These are phyloP conservation scores for Calcarius ornatus DNA, from an alignment of 2,113 vertebrate genomes.

Conservation along the genomic window DNA sequence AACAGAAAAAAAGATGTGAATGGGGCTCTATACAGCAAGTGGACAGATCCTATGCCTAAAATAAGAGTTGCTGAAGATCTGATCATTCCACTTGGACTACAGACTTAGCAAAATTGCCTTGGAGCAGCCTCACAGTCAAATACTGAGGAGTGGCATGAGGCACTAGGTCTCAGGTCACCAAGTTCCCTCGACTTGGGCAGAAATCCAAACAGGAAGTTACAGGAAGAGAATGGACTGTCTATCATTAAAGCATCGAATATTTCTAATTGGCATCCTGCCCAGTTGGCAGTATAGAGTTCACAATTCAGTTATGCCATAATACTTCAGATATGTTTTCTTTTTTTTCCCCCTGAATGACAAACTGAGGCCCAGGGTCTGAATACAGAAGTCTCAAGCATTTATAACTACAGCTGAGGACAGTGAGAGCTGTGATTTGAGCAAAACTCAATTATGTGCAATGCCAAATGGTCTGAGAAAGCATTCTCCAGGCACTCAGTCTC, in stretches of 20 bases:
- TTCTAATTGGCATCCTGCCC: constrained; percentile 24
- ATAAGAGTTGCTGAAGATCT: neutral
- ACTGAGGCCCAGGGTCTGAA: neutral
- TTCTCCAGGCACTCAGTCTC: neutral
- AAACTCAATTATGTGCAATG: neutral
- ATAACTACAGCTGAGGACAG: neutral
- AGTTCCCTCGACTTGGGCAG: constrained; percentile 3
- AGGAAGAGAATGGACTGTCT: constrained; percentile 22
- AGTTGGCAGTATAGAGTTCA: neutral
- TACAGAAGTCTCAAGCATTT: neutral
- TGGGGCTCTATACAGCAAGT: neutral
- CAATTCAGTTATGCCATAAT: neutral
- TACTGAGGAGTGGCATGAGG: neutral
- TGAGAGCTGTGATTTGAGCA: neutral
- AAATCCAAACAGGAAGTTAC: constrained; percentile 26
- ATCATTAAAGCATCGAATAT: constrained; percentile 23
- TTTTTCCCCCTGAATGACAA: neutral
- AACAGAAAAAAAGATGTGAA: neutral
- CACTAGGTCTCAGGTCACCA: neutral
- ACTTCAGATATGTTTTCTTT: neutral
- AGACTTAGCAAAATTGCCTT: neutral
- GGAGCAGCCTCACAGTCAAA: neutral
- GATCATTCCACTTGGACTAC: neutral
- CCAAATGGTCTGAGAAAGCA: neutral
- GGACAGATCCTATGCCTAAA: neutral